phyloP scores from a whole-genome alignment of 92 coral and sea anemone genomes.

The Muricea muricata region DNA sequence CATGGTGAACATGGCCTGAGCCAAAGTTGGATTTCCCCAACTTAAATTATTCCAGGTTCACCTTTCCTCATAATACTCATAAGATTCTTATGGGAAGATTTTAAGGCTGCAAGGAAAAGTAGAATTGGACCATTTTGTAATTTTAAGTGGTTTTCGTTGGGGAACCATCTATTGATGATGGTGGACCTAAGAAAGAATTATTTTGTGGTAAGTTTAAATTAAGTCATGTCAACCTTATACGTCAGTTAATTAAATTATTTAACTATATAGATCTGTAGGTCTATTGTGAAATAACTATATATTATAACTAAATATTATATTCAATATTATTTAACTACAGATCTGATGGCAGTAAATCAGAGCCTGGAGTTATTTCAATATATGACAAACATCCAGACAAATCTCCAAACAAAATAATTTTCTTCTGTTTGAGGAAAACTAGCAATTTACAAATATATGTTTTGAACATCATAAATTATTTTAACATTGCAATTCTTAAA shows the following conservation, averaged over 20 bases:
- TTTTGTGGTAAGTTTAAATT: constrained; percentile 17
- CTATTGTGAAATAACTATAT: no score
- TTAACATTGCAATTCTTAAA: no score
- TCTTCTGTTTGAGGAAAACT: background rate
- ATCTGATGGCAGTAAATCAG: no score
- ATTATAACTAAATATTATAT: no score
- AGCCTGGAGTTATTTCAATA: background rate
- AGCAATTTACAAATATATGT: background rate
- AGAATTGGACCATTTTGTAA: constrained; percentile 1
- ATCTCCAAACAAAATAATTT: background rate
- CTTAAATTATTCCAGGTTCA: no score
- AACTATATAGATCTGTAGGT: no score
- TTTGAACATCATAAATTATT: no score
- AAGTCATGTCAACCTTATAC: background rate
- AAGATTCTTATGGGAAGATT: constrained; percentile 18
- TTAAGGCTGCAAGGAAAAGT: background rate
- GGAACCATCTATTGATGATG: constrained; percentile 22
- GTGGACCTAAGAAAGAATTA: constrained; percentile 24
- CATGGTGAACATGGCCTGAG: no score
- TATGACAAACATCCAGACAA: background rate
- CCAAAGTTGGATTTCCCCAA: no score
- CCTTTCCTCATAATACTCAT: no score
- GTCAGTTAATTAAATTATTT: background rate
- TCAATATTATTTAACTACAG: no score
- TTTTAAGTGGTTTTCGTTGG: constrained; percentile 19